phyloP scores from a whole-genome alignment of 35 echinoderm and acorn worm genomes.

The Amphiura filiformis region DNA sequence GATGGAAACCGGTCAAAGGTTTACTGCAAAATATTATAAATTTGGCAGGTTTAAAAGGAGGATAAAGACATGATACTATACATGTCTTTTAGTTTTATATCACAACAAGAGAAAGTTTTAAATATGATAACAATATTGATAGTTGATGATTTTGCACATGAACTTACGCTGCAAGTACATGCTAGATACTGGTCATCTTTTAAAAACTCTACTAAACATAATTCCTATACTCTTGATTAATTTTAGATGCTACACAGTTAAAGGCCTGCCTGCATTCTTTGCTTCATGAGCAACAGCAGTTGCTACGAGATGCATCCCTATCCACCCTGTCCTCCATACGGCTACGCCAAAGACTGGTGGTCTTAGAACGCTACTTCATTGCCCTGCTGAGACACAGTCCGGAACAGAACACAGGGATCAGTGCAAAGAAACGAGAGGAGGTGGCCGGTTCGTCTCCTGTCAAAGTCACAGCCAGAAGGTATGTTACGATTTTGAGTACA shows the following conservation, averaged over 20 bases:
- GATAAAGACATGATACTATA: too few species aligned
- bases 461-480: slow-evolving; percentile 25
- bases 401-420: slow-evolving; percentile 66
- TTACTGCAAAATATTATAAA: too few species aligned
- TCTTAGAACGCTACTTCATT: slow-evolving; percentile 89
- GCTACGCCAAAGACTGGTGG: slow-evolving; percentile 74
- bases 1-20: too few species aligned
- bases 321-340: slow-evolving; percentile 86
- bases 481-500: too few species aligned
- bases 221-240: slow-evolving; percentile 11
- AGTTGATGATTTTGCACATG: too few species aligned
- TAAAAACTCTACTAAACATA: too few species aligned
- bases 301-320: slow-evolving; percentile 63
- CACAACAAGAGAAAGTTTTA: too few species aligned
- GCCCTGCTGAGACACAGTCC: slow-evolving; percentile 79
- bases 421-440: slow-evolving; percentile 33
- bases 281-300: slow-evolving; percentile 74
- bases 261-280: slow-evolving; percentile 71
- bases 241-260: slow-evolving; percentile 61
- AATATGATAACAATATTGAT: too few species aligned
- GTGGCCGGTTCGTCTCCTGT: neutral
- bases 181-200: too few species aligned
- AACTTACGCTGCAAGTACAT: too few species aligned
- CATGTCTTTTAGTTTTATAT: too few species aligned
- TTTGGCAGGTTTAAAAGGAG: too few species aligned